Base-by-base conservation (phyloP, 1,140 invertebrate genomes). In the Leptinotarsa texana region DNA sequence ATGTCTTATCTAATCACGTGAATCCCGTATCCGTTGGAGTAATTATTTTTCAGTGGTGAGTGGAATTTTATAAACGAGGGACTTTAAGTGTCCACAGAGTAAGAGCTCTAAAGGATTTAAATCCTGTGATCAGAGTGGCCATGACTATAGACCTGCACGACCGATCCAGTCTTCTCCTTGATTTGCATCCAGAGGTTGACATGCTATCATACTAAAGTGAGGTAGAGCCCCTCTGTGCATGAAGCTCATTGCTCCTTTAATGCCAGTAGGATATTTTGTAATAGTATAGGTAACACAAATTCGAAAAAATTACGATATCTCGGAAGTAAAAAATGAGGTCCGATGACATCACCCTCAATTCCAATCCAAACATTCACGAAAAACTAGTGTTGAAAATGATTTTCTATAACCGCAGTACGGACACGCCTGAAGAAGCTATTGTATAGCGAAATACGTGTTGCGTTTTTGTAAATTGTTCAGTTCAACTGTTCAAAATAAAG, bases 21-120 rank as follows among this genome's bases (percentile, higher is more conserved):
- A 63, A 63, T 72, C 57, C 49, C 48, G 69, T 18, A 71, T 71
- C 69, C 47, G 47, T 71, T 48, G 21, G 69, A 61, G 15, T 71
- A 71, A 71, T 71, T 71, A 3, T 71, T 71, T 48, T 27, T 51
- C 49, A 51, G 49, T 51, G 49, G 3, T 51, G 49, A 51, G 3
- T 51, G 49, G 17, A 17, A 17, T 51, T 51, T 51, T 51, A 51
- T 51, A 69, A 69, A 27, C 67, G 22, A 69, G 42, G 24, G 67
- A 42, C 22, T 69, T 69, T 33, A 33, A 48, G 8, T 66, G 63
- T 27, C 17, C 22, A 17, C 63, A 33, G 5, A 66, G 15, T n/a
- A 66, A 24, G 15, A 66, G 22, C 22, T 66, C 88, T 84, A 51
- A 86, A 89, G 48, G 86, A 90, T 74, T 89, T 89, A 5, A 89